phyloP scores from a whole-genome alignment of 2,888 invertebrate genomes.

The Lymantria monacha region DNA sequence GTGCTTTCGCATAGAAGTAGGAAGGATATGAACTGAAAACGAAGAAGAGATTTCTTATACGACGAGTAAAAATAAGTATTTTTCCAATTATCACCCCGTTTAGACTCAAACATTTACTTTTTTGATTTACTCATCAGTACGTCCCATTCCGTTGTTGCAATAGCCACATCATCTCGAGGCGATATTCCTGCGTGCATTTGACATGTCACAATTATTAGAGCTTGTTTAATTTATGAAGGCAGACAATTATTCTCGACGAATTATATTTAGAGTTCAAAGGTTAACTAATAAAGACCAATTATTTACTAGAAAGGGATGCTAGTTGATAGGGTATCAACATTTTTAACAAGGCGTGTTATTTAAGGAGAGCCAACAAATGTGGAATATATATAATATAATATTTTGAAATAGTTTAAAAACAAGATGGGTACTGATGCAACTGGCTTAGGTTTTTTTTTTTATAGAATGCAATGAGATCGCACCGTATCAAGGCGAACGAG shows the following conservation, averaged over 20 bases:
- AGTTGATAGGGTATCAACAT: too few species aligned
- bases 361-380: neutral
- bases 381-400: neutral
- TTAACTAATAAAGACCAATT: neutral
- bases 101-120: too few species aligned
- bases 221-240: constrained; percentile 22
- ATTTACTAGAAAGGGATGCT: too few species aligned
- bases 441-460: constrained; percentile 15
- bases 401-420: neutral
- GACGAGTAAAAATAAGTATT: too few species aligned
- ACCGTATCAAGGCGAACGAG: constrained; percentile 27
- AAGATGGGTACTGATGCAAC: constrained; percentile 15
- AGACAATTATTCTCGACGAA: constrained; percentile 10
- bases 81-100: too few species aligned
- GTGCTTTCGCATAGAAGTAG: too few species aligned
- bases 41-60: too few species aligned
- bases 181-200: constrained; percentile 19
- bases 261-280: constrained; percentile 18
- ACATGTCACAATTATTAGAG: constrained; percentile 23
- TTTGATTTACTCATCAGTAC: too few species aligned
- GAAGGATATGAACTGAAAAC: too few species aligned
- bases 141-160: constrained; percentile 9
- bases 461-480: constrained; percentile 21
- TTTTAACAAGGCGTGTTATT: too few species aligned
- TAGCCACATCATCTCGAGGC: constrained; percentile 8